These are phyloP conservation scores for Thera britannica DNA, from an alignment of 2,888 invertebrate genomes.

Conservation along the genomic window DNA sequence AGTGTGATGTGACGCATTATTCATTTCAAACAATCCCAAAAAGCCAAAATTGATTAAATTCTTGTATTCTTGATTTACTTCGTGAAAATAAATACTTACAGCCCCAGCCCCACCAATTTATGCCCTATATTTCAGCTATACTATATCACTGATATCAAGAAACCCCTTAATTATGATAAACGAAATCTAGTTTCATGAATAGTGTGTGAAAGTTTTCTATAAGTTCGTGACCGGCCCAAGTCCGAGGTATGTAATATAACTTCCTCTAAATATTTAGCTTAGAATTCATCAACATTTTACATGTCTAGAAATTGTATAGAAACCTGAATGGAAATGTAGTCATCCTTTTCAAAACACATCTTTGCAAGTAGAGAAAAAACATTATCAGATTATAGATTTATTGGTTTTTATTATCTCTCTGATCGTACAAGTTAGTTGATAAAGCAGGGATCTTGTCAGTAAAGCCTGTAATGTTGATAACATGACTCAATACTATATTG, in stretches of 20 bases:
- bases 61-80: no score
- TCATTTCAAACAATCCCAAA: no score
- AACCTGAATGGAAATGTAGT: background rate
- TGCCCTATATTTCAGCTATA: background rate
- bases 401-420: slow-evolving; percentile 2
- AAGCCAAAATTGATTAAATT: no score
- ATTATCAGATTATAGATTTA: background rate
- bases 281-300: background rate
- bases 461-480: background rate
- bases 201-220: slow-evolving; percentile 34
- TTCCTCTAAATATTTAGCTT: slow-evolving; percentile 6
- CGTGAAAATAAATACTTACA: no score
- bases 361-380: background rate
- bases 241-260: slow-evolving; percentile 28
- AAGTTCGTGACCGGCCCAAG: slow-evolving; percentile 32
- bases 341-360: background rate
- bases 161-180: background rate
- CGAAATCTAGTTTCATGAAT: slow-evolving; percentile 23
- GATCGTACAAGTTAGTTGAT: slow-evolving; percentile 1
- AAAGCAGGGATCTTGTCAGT: background rate
- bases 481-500: background rate
- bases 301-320: background rate
- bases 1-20: no score
- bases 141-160: background rate
- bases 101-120: no score